Base-by-base conservation (phyloP, 92 coral and sea anemone genomes). In the Desmophyllum pertusum region DNA sequence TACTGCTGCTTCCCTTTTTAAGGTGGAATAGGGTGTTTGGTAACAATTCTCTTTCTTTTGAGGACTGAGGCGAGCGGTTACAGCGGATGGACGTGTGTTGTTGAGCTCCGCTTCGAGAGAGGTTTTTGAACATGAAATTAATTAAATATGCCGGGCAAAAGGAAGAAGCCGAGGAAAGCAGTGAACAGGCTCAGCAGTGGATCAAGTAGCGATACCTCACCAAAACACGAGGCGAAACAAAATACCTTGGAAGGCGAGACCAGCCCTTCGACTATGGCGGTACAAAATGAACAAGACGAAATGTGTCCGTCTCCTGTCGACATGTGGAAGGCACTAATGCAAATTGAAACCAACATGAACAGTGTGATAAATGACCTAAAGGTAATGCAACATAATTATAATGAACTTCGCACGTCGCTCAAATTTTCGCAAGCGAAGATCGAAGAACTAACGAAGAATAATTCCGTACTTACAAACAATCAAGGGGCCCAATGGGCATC, bases 401-500 rank as follows among this genome's bases (percentile, higher is more conserved):
- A 41, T 23, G 55, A n/a, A 17, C 76, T 71, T 25, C 36, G 29
- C 11, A 11, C 11, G 36, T 41, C 53, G 2, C 76, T 70, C 53
- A 35, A 70, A 40, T 70, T 70, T 21, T 41, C 53, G 31, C 76
- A 70, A 42, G 76, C 76, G 35, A 70, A 40, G 53, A 65, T 65
- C 3, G 70, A 65, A 2, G 70, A 65, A 2, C 41, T 65, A 2
- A 14, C 40, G 1, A 33, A 11, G 23, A 31, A 41, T 41, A 66
- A 36, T 7, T 9, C 18, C 18, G 41, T 15, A 7, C 42, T n/a
- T 66, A 2, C 6, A 17, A 33, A 6, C 40, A 7, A n/a, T n/a
- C n/a, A n/a, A n/a, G n/a, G n/a, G n/a, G n/a, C n/a, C n/a, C n/a
- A n/a, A n/a, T n/a, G n/a, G n/a, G n/a, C n/a, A n/a, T n/a, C n/a